These are phyloP conservation scores for Meteorus colon DNA, from an alignment of 2,888 invertebrate species.

Conservation along the genomic window DNA sequence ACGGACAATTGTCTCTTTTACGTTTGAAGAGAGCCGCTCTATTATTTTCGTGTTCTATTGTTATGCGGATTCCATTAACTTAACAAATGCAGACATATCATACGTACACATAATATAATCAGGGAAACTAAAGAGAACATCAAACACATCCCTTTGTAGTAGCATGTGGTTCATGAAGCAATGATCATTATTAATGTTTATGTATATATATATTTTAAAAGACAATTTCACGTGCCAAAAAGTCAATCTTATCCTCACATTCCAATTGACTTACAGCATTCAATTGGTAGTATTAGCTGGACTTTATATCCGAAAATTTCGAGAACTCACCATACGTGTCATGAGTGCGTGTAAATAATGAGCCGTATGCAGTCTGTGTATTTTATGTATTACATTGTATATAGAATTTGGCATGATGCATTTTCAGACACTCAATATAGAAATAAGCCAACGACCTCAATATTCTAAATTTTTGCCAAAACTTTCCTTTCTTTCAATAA, in stretches of 20 bases:
- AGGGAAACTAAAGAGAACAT: conserved; percentile 29
- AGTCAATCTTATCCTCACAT: conserved; percentile 22
- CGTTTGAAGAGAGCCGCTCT: conserved; percentile 28
- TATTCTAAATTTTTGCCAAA: background rate
- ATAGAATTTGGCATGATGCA: conserved; percentile 9
- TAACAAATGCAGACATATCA: conserved; percentile 30
- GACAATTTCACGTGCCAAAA: conserved; percentile 25
- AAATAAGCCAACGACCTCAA: conserved; percentile 11
- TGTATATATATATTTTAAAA: conserved; percentile 10
- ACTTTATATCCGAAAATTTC: conserved; percentile 9
- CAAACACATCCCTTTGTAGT: conserved; percentile 19
- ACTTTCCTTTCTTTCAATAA: background rate
- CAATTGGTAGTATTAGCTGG: background rate
- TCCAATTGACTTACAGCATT: conserved; percentile 21
- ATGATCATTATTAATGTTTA: conserved; percentile 14
- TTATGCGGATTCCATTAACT: conserved; percentile 22
- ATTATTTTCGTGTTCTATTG: conserved; percentile 29
- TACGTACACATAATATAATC: conserved; percentile 21
- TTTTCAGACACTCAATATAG: conserved; percentile 1
- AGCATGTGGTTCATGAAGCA: background rate
- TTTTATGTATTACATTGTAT: background rate
- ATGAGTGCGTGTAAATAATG: conserved; percentile 25
- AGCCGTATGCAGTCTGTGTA: background rate
- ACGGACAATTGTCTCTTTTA: conserved; percentile 28
- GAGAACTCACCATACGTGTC: conserved; percentile 3